Base-by-base conservation (phyloP, 2,797 vertebrate genomes). In the Champsocephalus gunnari region DNA sequence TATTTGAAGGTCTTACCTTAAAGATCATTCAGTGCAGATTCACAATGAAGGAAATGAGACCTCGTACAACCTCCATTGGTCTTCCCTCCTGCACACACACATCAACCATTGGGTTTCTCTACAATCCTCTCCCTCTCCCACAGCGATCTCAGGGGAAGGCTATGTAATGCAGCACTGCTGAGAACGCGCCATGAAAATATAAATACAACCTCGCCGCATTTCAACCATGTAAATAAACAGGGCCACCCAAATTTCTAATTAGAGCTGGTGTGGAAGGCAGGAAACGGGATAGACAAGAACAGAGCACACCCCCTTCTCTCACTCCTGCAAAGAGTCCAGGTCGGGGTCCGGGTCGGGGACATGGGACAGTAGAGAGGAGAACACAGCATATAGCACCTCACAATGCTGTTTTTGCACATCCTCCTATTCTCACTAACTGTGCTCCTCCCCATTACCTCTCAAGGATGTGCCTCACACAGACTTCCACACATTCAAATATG, bases 201-300 rank as follows among this genome's bases (percentile, higher is more conserved):
- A 95, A 94, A 95, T 94, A 94, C 93, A 98, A 97, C 92, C 97
- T 96, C 94, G 91, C 95, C 88, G 93, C 97, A 96, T 98, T 99
- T 97, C 96, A 95, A 95, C 95, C 96, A 96, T 97, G 96, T 98
- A 98, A 99, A 99, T 98, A 99, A 98, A 98, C 96, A 98, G 95
- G 98, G 97, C 98, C 98, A 99, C 98, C 98, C 98, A 98, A 96
- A 97, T 96, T 97, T 98, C 96, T 96, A 98, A 99, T 99, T 98
- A 99, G 96, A 96, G 94, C 95, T 95, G 89, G 94, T 95, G 96
- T 95, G 96, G 95, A 95, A 94, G 91, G 96, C 96, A 98, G 98
- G 97, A 99, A 99, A 97, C 95, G 95, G 95, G 79, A 94, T 93
- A 92, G 93, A 96, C 90, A 74, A 88, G 87, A 87, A 72, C 63